phyloP scores from a whole-genome alignment of 92 coral and sea anemone species.

The Palythoa heliodiscus region DNA sequence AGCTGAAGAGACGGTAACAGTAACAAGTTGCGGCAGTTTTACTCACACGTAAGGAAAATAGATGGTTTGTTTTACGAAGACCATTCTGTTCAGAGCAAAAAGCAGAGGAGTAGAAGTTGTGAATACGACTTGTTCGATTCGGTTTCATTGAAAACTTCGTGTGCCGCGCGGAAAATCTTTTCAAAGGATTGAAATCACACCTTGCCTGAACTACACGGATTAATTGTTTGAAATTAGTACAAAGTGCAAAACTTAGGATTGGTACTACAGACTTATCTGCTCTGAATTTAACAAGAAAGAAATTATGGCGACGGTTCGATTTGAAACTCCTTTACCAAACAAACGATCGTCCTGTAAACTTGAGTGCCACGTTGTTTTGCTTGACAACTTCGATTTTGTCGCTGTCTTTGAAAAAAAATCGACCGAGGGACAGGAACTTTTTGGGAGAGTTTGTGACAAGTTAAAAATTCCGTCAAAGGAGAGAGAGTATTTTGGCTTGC shows the following conservation, averaged over 20 bases:
- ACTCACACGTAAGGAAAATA: too few relatives aligned
- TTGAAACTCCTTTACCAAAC: constrained; percentile 29
- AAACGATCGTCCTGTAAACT: constrained; percentile 60
- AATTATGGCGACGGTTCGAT: constrained; percentile 38
- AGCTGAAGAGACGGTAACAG: too few relatives aligned
- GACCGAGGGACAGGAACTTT: constrained; percentile 71
- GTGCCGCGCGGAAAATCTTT: too few relatives aligned
- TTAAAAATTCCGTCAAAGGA: constrained; percentile 60
- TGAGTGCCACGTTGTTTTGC: constrained; percentile 78
- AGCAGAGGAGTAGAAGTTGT: neutral
- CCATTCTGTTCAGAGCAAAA: neutral
- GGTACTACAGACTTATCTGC: neutral
- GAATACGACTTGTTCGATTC: too few relatives aligned
- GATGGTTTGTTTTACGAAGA: neutral
- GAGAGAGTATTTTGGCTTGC: constrained; percentile 77
- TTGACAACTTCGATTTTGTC: constrained; percentile 68
- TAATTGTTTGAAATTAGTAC: neutral
- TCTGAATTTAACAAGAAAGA: neutral
- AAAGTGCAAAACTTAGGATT: neutral
- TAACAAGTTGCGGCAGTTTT: too few relatives aligned
- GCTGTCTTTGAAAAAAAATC: constrained; percentile 76
- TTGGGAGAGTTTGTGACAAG: constrained; percentile 63
- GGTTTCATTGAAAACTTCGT: neutral
- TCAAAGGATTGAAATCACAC: neutral
- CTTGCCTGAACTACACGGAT: neutral